Percentiles rank a stretch among this genome's conserved stretches.
These are phyloP conservation scores for Temnothorax ravouxi DNA, from an alignment of 2,888 invertebrate genomes.

Conservation along the genomic window DNA sequence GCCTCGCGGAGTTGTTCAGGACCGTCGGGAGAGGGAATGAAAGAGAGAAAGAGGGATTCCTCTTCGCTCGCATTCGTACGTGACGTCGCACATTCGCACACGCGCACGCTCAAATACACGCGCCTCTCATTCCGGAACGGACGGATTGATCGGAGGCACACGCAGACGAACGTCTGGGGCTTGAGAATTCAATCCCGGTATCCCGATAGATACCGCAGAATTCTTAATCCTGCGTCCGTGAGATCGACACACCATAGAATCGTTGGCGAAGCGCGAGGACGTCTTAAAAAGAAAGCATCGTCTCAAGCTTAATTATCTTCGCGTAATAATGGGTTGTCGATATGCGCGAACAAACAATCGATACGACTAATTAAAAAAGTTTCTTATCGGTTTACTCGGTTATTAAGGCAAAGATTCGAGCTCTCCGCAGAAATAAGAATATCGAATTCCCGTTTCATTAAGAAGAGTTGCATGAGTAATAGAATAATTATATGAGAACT, in stretches of 20 bases:
- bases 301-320: constrained; percentile 59
- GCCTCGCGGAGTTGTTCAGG: constrained; percentile 17
- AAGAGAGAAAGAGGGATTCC: constrained; percentile 61
- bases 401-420: constrained; percentile 36
- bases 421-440: background rate
- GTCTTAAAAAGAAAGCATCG: constrained; percentile 24
- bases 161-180: constrained; percentile 61
- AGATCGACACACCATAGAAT: constrained; percentile 65
- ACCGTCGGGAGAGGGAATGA: constrained; percentile 22
- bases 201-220: constrained; percentile 65
- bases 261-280: constrained; percentile 25
- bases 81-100: constrained; percentile 67
- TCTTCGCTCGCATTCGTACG: constrained; percentile 72
- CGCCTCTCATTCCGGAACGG: constrained; percentile 59
- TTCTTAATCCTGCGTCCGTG: constrained; percentile 71
- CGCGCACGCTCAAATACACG: constrained; percentile 19
- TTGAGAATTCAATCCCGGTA: constrained; percentile 73
- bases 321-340: constrained; percentile 46
- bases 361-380: constrained; percentile 57
- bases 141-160: constrained; percentile 71
- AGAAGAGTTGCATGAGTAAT: constrained; percentile 10
- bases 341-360: constrained; percentile 48
- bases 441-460: constrained; percentile 43
- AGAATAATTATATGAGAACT: constrained; percentile 8
- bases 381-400: constrained; percentile 41